Percentiles rank a stretch among this genome's conserved stretches.
Conservation (phyloP, 2,888 invertebrate species). For the Drosophila lacicola region DNA sequence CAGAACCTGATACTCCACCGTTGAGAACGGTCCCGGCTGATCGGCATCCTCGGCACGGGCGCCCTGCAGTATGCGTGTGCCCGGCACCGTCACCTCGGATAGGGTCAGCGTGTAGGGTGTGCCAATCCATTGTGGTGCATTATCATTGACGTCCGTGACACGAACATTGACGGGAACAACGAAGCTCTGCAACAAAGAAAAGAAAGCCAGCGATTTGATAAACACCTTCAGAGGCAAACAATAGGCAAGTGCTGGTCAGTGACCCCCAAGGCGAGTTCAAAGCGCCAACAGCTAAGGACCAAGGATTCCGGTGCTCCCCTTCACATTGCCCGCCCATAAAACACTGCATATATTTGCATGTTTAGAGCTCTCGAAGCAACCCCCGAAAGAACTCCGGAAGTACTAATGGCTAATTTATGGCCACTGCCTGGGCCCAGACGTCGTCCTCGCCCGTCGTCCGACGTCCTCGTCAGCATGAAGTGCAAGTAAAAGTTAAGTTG, state of each 20-base stretch:
- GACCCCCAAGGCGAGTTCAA: conserved; percentile 73
- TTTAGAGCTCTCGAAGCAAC: conserved; percentile 50
- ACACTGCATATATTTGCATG: conserved; percentile 73
- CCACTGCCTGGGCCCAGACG: conserved; percentile 54
- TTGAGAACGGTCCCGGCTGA: conserved; percentile 95
- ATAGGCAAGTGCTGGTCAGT: conserved; percentile 66
- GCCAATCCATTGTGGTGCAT: conserved; percentile 93
- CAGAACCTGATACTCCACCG: conserved; percentile 92
- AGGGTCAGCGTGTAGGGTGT: conserved; percentile 93
- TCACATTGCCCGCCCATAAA: conserved; percentile 26
- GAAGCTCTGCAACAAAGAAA: conserved; percentile 79
- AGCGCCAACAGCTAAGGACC: conserved; percentile 51
- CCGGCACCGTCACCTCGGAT: conserved; percentile 91
- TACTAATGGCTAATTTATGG: conserved; percentile 82
- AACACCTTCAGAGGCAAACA: conserved; percentile 53
- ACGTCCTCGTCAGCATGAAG: conserved; percentile 18
- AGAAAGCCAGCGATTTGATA: conserved; percentile 38
- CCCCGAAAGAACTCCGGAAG: conserved; percentile 70
- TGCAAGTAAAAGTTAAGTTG: conserved; percentile 48
- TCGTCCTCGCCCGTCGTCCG: no score
- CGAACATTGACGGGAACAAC: conserved; percentile 86
- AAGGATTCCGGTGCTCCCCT: conserved; percentile 10
- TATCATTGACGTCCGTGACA: conserved; percentile 96
- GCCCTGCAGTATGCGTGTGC: conserved; percentile 91
- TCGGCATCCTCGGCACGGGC: conserved; percentile 93